Evolutionary conservation across 2,888 invertebrate genomes (phyloP), one percentile per base, ranked within the genome.

Genomic region (Clanis bilineata): DNA sequence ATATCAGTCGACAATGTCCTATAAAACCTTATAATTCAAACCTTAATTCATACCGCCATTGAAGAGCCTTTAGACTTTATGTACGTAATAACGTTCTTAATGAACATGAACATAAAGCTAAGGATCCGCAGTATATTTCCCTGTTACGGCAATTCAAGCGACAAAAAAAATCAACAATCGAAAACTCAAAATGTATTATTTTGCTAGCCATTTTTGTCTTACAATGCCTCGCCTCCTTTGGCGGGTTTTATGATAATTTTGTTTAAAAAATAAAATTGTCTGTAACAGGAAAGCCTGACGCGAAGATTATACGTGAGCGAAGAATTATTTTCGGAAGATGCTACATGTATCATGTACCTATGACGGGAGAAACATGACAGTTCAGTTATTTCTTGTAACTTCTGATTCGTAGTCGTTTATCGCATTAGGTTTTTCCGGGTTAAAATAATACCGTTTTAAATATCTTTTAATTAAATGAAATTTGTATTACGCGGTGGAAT

Each of bases 141-240:
- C n/a, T n/a, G n/a, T n/a, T n/a, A n/a, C n/a, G n/a, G n/a, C n/a
- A n/a, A n/a, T n/a, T n/a, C n/a, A n/a, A n/a, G n/a, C 82, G 88
- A 88, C 88, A 89, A 88, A 84, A 85, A 86, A 9, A 36, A 36
- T 10, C 36, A 3, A 36, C 3, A 10, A 36, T 36, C 1, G 36
- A 36, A 36, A 36, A 10, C 9, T 9, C 12, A 10, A 12, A 1
- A 36, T n/a, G 2, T 36, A 12, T 36, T 36, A 12, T 36, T 25
- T 36, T 2, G 12, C 12, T 7, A 10, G 12, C 9, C 21, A 36
- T 10, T 55, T 12, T 55, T 36, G 55, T 21, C 22, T 21, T 0
- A 32, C 36, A 21, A 21, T 21, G 32, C 12, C 5, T 5, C n/a
- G 4, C 1, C 5, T 32, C 21, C 18, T 54, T 21, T 10, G 4